Base-by-base conservation (phyloP, 2,888 invertebrate genomes). In the Macrophya alboannulata region DNA sequence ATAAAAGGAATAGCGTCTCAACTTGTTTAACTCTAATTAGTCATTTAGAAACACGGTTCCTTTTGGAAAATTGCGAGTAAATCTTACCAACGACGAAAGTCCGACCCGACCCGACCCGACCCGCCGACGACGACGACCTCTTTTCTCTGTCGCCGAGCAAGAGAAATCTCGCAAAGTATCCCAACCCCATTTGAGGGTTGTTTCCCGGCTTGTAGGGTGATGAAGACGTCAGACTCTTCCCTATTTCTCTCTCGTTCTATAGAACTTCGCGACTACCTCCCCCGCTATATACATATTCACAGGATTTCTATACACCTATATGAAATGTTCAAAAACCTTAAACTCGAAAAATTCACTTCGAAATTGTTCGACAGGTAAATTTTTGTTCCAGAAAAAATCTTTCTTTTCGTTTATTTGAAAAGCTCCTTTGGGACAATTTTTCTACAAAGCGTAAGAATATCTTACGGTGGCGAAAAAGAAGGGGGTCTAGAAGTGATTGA, bases 141-240 rank as follows among this genome's bases (percentile, higher is more conserved):
- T 81, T 62, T 81, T 81, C 81, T 59, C 81, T 62, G 81, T 59
- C 81, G 59, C 81, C 81, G 62, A 81, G 81, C 9, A 12, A n/a
- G 62, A 81, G 62, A 81, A 81, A 81, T 59, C 62, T 62, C 81
- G 17, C 43, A 59, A 62, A 81, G 62, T 62, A 81, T 81, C 81
- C 68, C 81, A 40, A 62, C 81, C 59, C 81, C 81, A 81, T 81
- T 81, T 62, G 62, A 81, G 81, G 81, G 81, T 81, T 81, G 81
- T 81, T 81, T 81, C 81, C 81, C 62, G 81, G 62, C 37, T 40
- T 62, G 81, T 59, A 43, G 79, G 62, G 81, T 43, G 81, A 81
- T 62, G 81, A 81, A 81, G 81, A 81, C 62, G 81, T 81, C 59
- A 40, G 62, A 62, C 40, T 31, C 59, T 40, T 8, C 59, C n/a